phyloP scores from a whole-genome alignment of 2,888 invertebrate species.

The Leucophenga montana region DNA sequence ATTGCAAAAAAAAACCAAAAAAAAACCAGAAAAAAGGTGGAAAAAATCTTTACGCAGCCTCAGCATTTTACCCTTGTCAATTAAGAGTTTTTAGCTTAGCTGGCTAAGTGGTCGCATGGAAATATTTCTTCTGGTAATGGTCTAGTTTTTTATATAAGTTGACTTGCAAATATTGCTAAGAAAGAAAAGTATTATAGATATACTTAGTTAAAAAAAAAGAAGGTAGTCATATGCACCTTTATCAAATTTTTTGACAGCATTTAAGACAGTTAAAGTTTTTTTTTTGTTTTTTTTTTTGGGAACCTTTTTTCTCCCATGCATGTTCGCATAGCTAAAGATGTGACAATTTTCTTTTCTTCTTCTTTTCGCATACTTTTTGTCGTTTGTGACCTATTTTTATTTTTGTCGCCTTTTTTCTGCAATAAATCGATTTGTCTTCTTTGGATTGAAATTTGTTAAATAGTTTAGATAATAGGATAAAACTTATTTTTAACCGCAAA shows the following conservation, averaged over 20 bases:
- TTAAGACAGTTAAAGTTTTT: conserved; percentile 19
- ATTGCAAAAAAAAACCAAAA: too few species aligned
- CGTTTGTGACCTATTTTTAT: not conserved
- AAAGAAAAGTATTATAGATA: too few species aligned
- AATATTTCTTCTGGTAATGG: not conserved
- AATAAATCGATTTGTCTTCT: conserved; percentile 19
- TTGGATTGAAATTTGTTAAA: conserved; percentile 14
- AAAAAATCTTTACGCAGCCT: conserved; percentile 48
- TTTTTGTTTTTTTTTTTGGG: not conserved
- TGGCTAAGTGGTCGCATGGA: not conserved
- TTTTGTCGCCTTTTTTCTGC: not conserved
- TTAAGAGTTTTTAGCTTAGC: conserved; percentile 38
- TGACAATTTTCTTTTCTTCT: conserved; percentile 17
- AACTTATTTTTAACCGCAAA: not conserved
- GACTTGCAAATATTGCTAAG: too few species aligned
- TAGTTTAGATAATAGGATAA: not conserved
- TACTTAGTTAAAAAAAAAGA: not conserved
- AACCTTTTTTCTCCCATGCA: not conserved
- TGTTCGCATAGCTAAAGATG: not conserved
- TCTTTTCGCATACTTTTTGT: not conserved
- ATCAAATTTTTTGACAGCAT: conserved; percentile 22
- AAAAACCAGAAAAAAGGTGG: not conserved
- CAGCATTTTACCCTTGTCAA: conserved; percentile 63
- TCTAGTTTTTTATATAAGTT: not conserved
- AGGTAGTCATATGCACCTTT: conserved; percentile 18